Conservation (phyloP, 2,888 invertebrate genomes). For the Eupelmus urozonus region DNA sequence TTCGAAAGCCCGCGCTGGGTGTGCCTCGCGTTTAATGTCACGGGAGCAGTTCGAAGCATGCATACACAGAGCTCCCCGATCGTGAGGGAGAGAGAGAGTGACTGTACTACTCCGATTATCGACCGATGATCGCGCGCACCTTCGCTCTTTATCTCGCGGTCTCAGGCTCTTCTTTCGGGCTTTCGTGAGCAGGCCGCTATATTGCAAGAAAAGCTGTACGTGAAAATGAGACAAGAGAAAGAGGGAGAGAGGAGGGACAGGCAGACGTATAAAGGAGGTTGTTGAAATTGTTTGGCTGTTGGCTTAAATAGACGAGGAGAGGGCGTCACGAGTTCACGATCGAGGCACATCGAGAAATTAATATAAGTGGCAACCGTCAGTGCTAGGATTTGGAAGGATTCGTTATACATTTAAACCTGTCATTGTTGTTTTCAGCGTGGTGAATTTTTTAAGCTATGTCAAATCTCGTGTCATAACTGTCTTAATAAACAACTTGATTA, state of each 20-base stretch:
- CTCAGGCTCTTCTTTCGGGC: not conserved
- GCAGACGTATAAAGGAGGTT: not conserved
- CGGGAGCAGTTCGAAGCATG: constrained; percentile 31
- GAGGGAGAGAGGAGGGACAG: not conserved
- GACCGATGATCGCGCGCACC: constrained; percentile 16
- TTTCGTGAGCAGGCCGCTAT: not conserved
- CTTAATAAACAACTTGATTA: no score
- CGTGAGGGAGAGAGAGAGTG: not conserved
- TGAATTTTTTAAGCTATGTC: no score
- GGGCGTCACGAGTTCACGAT: constrained; percentile 4
- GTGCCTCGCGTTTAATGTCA: constrained; percentile 46
- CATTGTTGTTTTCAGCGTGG: no score
- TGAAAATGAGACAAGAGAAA: constrained; percentile 1
- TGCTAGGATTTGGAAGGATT: no score
- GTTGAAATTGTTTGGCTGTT: not conserved
- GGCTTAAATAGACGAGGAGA: not conserved
- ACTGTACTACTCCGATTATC: constrained; percentile 34
- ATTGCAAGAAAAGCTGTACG: no score
- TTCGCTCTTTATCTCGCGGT: not conserved
- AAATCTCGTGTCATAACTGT: no score
- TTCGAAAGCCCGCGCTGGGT: constrained; percentile 28
- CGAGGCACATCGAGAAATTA: no score
- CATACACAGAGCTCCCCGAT: not conserved
- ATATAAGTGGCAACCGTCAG: no score
- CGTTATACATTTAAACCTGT: no score